Conservation (phyloP, 2,113 vertebrate species). For the Phalacrocorax brasilianus region DNA sequence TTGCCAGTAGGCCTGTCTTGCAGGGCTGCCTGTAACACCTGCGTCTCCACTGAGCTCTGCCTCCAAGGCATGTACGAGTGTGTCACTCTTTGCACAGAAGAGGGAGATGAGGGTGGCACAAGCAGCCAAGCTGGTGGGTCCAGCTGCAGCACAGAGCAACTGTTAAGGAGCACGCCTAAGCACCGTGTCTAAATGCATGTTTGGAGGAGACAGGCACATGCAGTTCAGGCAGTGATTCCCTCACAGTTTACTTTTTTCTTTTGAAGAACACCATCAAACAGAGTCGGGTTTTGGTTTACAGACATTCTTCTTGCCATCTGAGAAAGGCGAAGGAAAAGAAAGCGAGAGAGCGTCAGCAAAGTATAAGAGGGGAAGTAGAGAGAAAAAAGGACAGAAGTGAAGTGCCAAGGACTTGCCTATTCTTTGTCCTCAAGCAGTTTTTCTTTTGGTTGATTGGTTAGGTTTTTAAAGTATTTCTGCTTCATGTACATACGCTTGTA, state of each 20-base stretch:
- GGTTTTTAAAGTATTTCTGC: background rate
- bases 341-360: background rate
- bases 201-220: background rate
- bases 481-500: background rate
- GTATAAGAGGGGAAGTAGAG: background rate
- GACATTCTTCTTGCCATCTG: background rate
- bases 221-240: background rate
- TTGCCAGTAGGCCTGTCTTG: background rate
- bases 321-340: background rate
- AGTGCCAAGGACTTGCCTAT: background rate
- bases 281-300: background rate
- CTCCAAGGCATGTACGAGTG: background rate
- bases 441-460: background rate
- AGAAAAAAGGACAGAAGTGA: background rate
- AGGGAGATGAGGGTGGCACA: background rate
- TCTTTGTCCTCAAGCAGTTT: background rate
- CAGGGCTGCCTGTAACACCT: background rate
- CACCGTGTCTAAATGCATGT: rapidly evolving
- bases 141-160: background rate
- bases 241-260: background rate
- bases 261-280: background rate
- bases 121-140: background rate
- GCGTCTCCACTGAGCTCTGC: background rate
- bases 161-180: rapidly evolving
- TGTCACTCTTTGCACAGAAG: background rate